Evolutionary conservation across 2,888 invertebrate genomes (phyloP), one percentile per base, ranked within the genome.

Genomic region (Ernsta delagoae): DNA sequence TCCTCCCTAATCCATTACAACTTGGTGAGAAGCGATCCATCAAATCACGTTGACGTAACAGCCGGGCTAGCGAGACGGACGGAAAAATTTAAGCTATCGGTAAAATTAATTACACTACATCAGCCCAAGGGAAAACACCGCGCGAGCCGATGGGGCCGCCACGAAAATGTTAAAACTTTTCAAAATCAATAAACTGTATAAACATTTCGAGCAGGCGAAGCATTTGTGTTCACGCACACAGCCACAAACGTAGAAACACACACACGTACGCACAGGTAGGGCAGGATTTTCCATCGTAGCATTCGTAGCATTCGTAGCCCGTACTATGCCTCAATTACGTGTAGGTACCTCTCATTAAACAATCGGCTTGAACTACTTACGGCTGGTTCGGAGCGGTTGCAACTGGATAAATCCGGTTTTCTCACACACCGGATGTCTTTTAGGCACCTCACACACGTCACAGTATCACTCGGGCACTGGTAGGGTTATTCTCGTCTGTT

Each of bases 181-280:
- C 74, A 75, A 76, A 86, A 87, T 87, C 86, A 80, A 87, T 86
- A 85, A 80, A 78, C 70, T 78, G 79, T 79, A 80, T 81, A 83
- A 84, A 84, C 83, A 83, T 79, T 82, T 75, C 74, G 75, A 43
- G 53, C 53, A 45, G 45, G 78, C 77, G 75, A 75, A 48, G 48
- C 81, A 81, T 53, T 53, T 24, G 81, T 80, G 79, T 80, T 81
- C 78, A 75, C 65, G 43, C 64, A 67, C 73, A 67, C 75, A 75
- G 73, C 34, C 50, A 57, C 59, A 50, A 56, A 62, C 39, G 70
- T 59, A 59, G 59, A 53, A 65, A 56, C 56, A 31, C 34, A 73
- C 36, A 5, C 31, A 11, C 76, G 72, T 71, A 24, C 63, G 60
- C 59, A 71, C 62, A 65, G 62, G 57, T 59, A 70, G 53, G 45